A percentile compares a stretch with the other conserved stretches of the same genome.
Evolutionary conservation across 2,888 invertebrate genomes (phyloP).

Genomic region (Gastrophysa polygoni): DNA sequence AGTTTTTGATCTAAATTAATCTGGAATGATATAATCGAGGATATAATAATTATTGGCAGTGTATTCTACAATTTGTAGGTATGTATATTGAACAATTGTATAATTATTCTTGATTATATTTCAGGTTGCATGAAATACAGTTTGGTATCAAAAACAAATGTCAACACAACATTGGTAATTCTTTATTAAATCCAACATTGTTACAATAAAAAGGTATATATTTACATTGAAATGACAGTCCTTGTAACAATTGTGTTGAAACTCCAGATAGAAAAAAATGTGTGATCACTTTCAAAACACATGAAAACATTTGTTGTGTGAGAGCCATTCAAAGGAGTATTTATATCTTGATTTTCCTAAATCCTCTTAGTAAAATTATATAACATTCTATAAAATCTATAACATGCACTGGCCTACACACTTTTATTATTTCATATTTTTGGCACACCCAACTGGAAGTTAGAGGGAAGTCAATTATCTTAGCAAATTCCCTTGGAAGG

Average conservation of each 20-base stretch:
- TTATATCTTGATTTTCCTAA: too few relatives aligned
- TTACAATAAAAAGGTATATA: slow-evolving; percentile 56
- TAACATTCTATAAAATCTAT: slow-evolving; percentile 60
- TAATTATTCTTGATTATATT: too few relatives aligned
- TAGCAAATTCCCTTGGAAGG: slow-evolving; percentile 50
- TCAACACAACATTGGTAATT: slow-evolving; percentile 50
- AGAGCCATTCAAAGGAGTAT: too few relatives aligned
- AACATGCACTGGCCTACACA: slow-evolving; percentile 54
- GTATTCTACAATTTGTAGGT: too few relatives aligned
- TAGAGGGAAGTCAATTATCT: slow-evolving; percentile 46
- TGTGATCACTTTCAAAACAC: slow-evolving; percentile 39
- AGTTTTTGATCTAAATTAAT: too few relatives aligned
- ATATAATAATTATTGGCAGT: too few relatives aligned
- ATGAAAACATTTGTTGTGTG: slow-evolving; percentile 46
- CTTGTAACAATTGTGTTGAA: slow-evolving; percentile 46
- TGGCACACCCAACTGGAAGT: slow-evolving; percentile 56
- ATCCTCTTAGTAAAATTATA: slow-evolving; percentile 48
- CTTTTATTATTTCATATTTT: slow-evolving; percentile 47
- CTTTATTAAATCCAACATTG: slow-evolving; percentile 53
- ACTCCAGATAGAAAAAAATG: slow-evolving; percentile 38
- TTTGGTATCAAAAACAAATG: neutral
- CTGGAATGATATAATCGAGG: too few relatives aligned
- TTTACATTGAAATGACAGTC: slow-evolving; percentile 50
- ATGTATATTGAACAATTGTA: too few relatives aligned
- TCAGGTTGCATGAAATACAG: neutral